Evolutionary conservation across 1,140 invertebrate genomes (phyloP), one percentile per base, ranked within the genome.

Genomic region (Meloidogyne chitwoodi): DNA sequence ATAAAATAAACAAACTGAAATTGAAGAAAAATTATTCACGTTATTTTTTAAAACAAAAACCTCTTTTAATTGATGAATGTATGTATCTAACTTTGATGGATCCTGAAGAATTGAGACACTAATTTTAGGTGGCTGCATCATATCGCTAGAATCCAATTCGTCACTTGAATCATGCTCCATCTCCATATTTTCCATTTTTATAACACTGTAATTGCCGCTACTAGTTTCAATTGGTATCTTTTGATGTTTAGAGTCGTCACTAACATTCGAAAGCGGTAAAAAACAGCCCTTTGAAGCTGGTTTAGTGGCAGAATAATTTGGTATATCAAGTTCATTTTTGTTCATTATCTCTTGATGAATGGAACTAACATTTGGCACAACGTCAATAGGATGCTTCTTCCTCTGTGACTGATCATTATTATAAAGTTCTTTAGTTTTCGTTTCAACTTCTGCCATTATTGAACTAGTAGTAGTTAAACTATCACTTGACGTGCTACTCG

Each of bases 51-150:
- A 34, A 70, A 24, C 0, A 14, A 38, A 48, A n/a, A 73, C 70
- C 70, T 73, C 70, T 61, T 73, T 73, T 14, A 73, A 34, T 62
- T 73, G 70, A n/a, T 73, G 70, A n/a, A 73, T 64, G 56, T 73
- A 73, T 31, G 26, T 24, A 61, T 73, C 70, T 24, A 73, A 56
- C 6, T 64, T 41, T 41, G 24, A 19, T 2, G 70, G 70, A 29
- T 62, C 56, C 22, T 61, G 64, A 61, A 73, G 41, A 61, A 73
- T 73, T n/a, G 11, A 22, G 19, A 73, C 34, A 61, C 24, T 73
- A n/a, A 73, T 22, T 26, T 61, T 22, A 16, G 70, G 70, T 14
- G 70, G 70, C 61, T 73, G 70, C 24, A 73, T 41, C 22, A 31
- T 73, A 31, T 62, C 70, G n/a, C 3, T 64, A 34, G 34, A 38